Evolutionary conservation across 2,888 invertebrate species (phyloP).

Genomic region (Drosophila longiperda): DNA sequence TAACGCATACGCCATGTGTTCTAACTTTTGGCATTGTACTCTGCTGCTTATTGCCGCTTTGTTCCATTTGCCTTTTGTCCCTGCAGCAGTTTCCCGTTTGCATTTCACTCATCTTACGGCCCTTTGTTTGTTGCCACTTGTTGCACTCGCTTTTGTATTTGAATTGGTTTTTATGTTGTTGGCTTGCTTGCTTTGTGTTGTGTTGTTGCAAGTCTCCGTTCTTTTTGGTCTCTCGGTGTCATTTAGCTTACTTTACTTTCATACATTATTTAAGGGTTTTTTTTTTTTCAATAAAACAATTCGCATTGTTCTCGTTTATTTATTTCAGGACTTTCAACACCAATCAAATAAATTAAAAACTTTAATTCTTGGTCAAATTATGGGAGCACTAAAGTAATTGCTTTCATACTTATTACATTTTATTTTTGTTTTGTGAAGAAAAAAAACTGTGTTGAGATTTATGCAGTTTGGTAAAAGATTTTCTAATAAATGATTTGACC

Average conservation of each 20-base stretch:
- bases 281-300: conserved; percentile 42
- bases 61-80: conserved; percentile 32
- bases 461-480: neutral
- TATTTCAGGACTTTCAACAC: conserved; percentile 9
- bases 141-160: conserved; percentile 46
- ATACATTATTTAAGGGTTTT: conserved; percentile 46
- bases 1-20: conserved; percentile 51
- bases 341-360: conserved; percentile 44
- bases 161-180: conserved; percentile 13
- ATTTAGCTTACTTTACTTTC: conserved; percentile 17
- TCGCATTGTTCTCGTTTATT: conserved; percentile 26
- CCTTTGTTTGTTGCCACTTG: conserved; percentile 57
- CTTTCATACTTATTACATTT: neutral
- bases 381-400: conserved; percentile 28
- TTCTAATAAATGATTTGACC: neutral
- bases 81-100: conserved; percentile 38
- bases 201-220: conserved; percentile 2
- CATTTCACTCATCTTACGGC: conserved; percentile 50
- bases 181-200: conserved; percentile 4
- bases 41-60: conserved; percentile 1
- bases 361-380: conserved; percentile 15
- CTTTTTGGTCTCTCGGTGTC: conserved; percentile 22
- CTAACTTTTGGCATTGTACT: conserved; percentile 24
- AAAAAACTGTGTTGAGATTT: neutral
- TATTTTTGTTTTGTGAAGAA: neutral